These are phyloP conservation scores for Phalacrocorax aristotelis DNA, from an alignment of 2,113 vertebrate genomes.

Conservation along the genomic window DNA sequence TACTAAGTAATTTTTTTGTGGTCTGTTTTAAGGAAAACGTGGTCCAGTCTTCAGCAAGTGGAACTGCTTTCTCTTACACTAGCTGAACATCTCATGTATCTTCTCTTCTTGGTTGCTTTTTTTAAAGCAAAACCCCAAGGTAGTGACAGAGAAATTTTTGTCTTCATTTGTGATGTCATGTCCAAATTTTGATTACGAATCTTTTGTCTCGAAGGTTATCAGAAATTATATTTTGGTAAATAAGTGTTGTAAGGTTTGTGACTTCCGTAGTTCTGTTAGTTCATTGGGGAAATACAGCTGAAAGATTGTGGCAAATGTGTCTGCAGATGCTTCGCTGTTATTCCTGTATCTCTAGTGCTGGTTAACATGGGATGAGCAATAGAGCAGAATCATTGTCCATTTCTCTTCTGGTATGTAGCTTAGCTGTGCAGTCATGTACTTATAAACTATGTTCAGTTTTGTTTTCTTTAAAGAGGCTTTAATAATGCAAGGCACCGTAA, in stretches of 20 bases:
- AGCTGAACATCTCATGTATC: not conserved
- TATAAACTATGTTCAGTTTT: conserved; percentile 38
- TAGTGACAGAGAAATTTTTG: not conserved
- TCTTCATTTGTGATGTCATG: not conserved
- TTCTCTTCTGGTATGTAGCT: not conserved
- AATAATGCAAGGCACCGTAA: conserved; percentile 62
- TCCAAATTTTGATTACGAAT: not conserved
- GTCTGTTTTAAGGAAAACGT: conserved; percentile 10
- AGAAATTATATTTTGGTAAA: not conserved
- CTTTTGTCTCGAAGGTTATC: not conserved
- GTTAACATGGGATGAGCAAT: not conserved
- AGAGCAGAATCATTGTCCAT: not conserved
- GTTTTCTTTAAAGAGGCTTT: conserved; percentile 45
- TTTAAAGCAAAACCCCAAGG: not conserved
- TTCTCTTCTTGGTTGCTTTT: not conserved
- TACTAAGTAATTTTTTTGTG: not conserved
- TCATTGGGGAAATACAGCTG: not conserved
- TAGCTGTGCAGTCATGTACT: conserved; percentile 26
- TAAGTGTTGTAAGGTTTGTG: not conserved
- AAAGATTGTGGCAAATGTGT: not conserved
- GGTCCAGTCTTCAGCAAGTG: not conserved
- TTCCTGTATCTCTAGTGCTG: not conserved
- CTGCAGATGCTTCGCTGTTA: not conserved
- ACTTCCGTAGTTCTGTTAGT: not conserved
- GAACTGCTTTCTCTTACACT: not conserved